A percentile compares a stretch with the other conserved stretches of the same genome.
phyloP scores from a whole-genome alignment of 1,140 invertebrate species.

The Macrobrachium rosenbergii region DNA sequence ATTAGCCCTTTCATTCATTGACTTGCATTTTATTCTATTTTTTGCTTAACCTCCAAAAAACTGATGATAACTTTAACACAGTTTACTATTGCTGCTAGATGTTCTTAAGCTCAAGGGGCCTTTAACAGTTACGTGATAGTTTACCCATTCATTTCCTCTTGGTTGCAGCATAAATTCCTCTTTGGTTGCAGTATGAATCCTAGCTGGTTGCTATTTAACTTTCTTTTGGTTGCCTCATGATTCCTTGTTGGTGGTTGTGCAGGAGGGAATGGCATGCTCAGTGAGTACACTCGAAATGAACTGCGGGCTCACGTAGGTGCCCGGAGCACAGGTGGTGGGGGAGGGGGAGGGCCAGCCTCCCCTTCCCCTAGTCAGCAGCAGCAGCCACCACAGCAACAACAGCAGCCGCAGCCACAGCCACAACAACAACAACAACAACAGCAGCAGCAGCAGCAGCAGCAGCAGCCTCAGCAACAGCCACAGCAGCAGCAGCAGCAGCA shows the following conservation, averaged over 20 bases:
- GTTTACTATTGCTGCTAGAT: conserved; percentile 47
- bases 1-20: conserved; percentile 50
- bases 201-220: conserved; percentile 45
- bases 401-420: conserved; percentile 18
- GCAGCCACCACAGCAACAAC: conserved; percentile 45
- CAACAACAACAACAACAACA: conserved; percentile 18
- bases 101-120: conserved; percentile 32
- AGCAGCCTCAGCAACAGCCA: conserved; percentile 38
- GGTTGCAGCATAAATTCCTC: conserved; percentile 33
- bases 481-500: conserved; percentile 49
- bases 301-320: conserved; percentile 57
- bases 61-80: conserved; percentile 50
- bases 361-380: conserved; percentile 56
- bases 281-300: conserved; percentile 63
- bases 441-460: conserved; percentile 34
- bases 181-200: conserved; percentile 60
- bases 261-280: conserved; percentile 61
- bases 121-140: conserved; percentile 36
- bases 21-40: conserved; percentile 48
- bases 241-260: conserved; percentile 59
- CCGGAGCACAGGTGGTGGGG: conserved; percentile 53
- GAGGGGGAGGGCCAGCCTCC: conserved; percentile 38
- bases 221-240: conserved; percentile 56
- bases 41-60: conserved; percentile 34
- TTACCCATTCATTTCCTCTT: conserved; percentile 35